Percentiles rank a stretch among this genome's conserved stretches.
These are phyloP conservation scores for Eremophila alpestris DNA, from an alignment of 2,797 vertebrate genomes.

Conservation along the genomic window DNA sequence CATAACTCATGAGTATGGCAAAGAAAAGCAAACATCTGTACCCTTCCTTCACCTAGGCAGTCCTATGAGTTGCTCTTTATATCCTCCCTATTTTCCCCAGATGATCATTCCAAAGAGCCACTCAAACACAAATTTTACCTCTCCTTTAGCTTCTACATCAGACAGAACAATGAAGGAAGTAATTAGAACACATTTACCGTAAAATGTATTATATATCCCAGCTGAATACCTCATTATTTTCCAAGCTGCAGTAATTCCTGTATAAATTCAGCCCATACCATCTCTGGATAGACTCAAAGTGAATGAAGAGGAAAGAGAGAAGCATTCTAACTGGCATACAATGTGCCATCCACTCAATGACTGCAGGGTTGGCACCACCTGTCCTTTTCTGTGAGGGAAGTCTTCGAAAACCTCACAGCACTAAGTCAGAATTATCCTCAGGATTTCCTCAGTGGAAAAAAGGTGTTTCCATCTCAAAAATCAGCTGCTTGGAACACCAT, in stretches of 20 bases:
- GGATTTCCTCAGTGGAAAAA: not conserved
- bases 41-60: not conserved
- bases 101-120: not conserved
- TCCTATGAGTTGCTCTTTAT: not conserved
- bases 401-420: not conserved
- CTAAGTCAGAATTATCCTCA: not conserved
- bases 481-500: not conserved
- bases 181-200: not conserved
- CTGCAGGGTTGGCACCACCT: not conserved
- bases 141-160: not conserved
- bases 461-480: not conserved
- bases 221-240: not conserved
- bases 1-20: not conserved
- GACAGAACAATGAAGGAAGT: not conserved
- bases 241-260: not conserved
- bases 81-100: not conserved
- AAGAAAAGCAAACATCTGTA: not conserved
- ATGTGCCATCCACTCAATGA: fast-evolving
- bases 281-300: not conserved
- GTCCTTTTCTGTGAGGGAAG: not conserved
- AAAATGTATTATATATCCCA: not conserved
- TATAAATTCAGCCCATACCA: not conserved
- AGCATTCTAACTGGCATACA: not conserved
- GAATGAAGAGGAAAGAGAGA: not conserved
- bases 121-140: not conserved